phyloP scores from a whole-genome alignment of 2,113 vertebrate species.

The Microtus ochrogaster region DNA sequence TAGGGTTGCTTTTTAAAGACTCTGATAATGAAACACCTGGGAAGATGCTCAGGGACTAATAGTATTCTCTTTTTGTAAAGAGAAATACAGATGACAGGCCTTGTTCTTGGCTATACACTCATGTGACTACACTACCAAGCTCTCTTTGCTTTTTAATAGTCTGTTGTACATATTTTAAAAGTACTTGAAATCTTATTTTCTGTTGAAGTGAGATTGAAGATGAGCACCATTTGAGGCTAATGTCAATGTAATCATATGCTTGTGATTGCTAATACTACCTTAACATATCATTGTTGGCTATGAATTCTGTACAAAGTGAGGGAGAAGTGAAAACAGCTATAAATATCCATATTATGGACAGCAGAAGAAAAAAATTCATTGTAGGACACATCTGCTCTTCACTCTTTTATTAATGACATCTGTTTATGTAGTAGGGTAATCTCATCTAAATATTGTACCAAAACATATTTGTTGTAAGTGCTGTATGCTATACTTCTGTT shows the following conservation, averaged over 20 bases:
- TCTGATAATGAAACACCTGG: constrained; percentile 51
- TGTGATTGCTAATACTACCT: neutral
- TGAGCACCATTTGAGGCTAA: neutral
- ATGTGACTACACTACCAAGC: neutral
- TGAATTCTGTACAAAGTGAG: neutral
- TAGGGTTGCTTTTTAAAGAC: constrained; percentile 21
- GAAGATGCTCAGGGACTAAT: constrained; percentile 52
- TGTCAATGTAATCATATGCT: neutral
- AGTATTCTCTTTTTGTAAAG: constrained; percentile 45
- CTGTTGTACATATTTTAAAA: neutral
- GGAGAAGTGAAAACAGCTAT: neutral
- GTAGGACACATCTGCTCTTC: neutral
- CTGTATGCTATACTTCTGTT: neutral
- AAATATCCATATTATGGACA: neutral
- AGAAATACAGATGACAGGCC: neutral
- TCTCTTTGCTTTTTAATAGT: constrained; percentile 44
- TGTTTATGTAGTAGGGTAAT: neutral
- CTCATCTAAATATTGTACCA: neutral
- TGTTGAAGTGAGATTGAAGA: neutral
- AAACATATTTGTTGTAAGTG: neutral
- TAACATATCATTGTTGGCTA: neutral
- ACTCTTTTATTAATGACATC: neutral
- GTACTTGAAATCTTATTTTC: constrained; percentile 23
- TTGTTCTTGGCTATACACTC: constrained; percentile 51
- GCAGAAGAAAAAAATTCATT: neutral